Evolutionary conservation across 2,113 vertebrate species (phyloP).

Genomic region (Genyomyrus donnyi): DNA sequence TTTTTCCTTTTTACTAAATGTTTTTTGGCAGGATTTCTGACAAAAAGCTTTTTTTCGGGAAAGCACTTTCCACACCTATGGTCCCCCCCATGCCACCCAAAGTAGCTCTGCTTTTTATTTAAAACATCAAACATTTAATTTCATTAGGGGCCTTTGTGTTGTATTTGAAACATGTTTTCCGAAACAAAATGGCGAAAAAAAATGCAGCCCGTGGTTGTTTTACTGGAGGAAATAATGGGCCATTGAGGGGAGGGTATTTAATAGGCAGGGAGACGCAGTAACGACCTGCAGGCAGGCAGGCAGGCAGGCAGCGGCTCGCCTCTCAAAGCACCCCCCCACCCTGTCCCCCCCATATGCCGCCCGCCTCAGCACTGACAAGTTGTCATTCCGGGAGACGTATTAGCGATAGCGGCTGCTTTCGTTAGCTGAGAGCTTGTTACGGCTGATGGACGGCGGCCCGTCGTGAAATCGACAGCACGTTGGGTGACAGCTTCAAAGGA

Average conservation of each 20-base stretch:
- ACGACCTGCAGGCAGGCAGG: constrained; percentile 53
- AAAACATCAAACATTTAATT: constrained; percentile 73
- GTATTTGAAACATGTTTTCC: constrained; percentile 66
- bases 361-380: constrained; percentile 6
- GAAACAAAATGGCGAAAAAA: constrained; percentile 60
- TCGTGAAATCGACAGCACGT: not conserved
- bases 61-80: constrained; percentile 66
- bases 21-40: constrained; percentile 66
- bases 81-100: constrained; percentile 58
- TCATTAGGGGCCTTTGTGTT: constrained; percentile 57
- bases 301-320: constrained; percentile 46
- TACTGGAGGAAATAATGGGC: constrained; percentile 69
- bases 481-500: constrained; percentile 7
- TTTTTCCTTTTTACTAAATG: constrained; percentile 17
- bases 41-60: constrained; percentile 55
- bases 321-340: constrained; percentile 36
- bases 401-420: constrained; percentile 9
- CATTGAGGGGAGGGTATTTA: constrained; percentile 71
- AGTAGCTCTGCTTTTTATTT: constrained; percentile 65
- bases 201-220: constrained; percentile 62
- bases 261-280: constrained; percentile 58
- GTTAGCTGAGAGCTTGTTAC: constrained; percentile 1
- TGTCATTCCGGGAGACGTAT: constrained; percentile 29
- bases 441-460: not conserved
- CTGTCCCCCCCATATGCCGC: constrained; percentile 17